Evolutionary conservation across 2,888 invertebrate species (phyloP).

Genomic region (Melanotus villosus): DNA sequence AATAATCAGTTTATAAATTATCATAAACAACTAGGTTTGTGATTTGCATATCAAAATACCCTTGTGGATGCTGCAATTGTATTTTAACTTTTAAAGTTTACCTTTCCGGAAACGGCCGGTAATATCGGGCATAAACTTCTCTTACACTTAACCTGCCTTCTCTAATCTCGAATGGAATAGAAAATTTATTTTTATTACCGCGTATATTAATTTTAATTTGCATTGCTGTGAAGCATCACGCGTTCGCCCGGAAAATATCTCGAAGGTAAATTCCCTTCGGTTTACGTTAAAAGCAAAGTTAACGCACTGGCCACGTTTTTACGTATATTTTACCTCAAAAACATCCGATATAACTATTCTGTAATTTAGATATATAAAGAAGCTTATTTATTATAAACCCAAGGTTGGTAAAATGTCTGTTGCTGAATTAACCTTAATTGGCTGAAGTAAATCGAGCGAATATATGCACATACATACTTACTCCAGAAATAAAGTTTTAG

Average conservation of each 20-base stretch:
- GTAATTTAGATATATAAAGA: no score
- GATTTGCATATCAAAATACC: slow-evolving; percentile 59
- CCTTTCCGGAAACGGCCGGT: slow-evolving; percentile 9
- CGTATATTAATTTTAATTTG: slow-evolving; percentile 14
- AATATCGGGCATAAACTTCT: slow-evolving; percentile 2
- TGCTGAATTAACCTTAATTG: no score
- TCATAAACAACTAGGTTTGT: slow-evolving; percentile 56
- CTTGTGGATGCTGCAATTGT: slow-evolving; percentile 52
- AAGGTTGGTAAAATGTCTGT: no score
- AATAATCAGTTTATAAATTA: slow-evolving; percentile 62
- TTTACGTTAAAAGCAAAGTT: slow-evolving; percentile 1
- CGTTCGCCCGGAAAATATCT: neutral
- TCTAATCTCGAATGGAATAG: slow-evolving; percentile 7
- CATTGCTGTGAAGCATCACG: neutral
- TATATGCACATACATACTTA: no score
- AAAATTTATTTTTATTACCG: slow-evolving; percentile 15
- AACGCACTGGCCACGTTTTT: neutral
- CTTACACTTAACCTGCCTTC: slow-evolving; percentile 2
- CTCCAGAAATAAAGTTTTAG: neutral
- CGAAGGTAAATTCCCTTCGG: slow-evolving; percentile 3
- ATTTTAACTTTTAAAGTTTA: slow-evolving; percentile 51
- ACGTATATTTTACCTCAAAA: neutral
- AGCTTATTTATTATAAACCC: no score
- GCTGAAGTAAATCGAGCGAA: no score
- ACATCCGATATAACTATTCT: neutral